phyloP scores from a whole-genome alignment of 2,797 vertebrate species.

The Micromesistius poutassou region DNA sequence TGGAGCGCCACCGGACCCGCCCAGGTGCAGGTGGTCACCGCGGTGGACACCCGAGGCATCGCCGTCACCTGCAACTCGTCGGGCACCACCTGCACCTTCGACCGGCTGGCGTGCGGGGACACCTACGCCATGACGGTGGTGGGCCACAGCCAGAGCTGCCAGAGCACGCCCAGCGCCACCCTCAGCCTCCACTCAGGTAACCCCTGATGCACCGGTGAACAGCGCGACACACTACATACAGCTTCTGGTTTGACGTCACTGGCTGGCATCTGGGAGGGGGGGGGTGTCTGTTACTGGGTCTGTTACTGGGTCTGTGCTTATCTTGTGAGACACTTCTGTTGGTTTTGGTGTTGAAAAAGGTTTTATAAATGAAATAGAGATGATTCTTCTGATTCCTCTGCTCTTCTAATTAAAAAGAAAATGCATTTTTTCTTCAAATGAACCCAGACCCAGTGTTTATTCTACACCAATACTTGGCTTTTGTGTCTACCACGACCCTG shows the following conservation, averaged over 20 bases:
- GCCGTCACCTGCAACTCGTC: conserved; percentile 56
- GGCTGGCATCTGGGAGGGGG: too few species aligned
- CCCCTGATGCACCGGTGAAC: not conserved
- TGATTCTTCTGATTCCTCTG: too few species aligned
- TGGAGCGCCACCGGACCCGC: conserved; percentile 62
- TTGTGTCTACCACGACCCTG: not conserved
- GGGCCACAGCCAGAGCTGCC: conserved; percentile 61
- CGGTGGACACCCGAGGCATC: conserved; percentile 47
- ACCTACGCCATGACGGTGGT: conserved; percentile 63
- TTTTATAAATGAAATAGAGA: not conserved
- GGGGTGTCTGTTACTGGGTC: too few species aligned
- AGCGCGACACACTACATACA: not conserved
- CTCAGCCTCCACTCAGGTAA: conserved; percentile 62
- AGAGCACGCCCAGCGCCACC: conserved; percentile 39
- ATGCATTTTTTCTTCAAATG: too few species aligned
- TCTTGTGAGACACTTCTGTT: not conserved
- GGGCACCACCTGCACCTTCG: conserved; percentile 62
- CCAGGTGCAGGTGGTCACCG: conserved; percentile 64
- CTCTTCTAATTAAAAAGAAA: too few species aligned
- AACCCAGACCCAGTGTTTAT: not conserved
- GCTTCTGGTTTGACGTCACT: too few species aligned
- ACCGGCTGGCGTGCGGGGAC: conserved; percentile 68
- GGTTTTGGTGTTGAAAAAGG: not conserved
- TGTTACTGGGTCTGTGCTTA: not conserved
- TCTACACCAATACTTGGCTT: not conserved